phyloP scores from a whole-genome alignment of 2,797 vertebrate species.

The Myiotriccus ornatus region DNA sequence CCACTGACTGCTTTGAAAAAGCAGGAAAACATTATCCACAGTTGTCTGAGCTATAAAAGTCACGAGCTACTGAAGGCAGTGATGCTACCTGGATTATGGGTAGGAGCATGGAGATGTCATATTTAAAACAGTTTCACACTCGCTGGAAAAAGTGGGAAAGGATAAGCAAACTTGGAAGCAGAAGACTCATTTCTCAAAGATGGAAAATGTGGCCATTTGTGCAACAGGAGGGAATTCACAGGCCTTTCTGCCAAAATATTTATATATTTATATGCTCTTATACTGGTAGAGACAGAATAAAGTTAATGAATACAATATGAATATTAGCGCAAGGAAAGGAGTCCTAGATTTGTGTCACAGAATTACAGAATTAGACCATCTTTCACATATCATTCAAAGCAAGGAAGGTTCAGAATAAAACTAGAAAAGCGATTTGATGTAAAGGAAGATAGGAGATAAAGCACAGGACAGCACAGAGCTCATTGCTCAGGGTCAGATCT shows the following conservation, averaged over 20 bases:
- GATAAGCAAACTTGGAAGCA: not conserved
- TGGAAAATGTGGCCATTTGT: not conserved
- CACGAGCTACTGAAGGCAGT: not conserved
- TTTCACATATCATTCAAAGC: not conserved
- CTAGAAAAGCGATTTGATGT: not conserved
- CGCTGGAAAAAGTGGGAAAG: not conserved
- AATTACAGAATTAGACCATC: not conserved
- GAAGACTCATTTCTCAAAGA: not conserved
- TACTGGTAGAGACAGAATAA: not conserved
- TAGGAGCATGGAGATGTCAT: not conserved
- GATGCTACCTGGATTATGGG: not conserved
- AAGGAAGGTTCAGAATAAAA: not conserved
- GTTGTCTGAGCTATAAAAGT: not conserved
- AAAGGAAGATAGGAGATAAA: not conserved
- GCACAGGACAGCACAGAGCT: not conserved
- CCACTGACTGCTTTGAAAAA: not conserved
- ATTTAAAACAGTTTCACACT: not conserved
- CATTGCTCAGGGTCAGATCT: not conserved
- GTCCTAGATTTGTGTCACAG: not conserved
- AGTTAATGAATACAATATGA: not conserved
- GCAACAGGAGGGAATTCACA: not conserved
- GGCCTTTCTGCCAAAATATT: not conserved
- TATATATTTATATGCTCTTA: no score
- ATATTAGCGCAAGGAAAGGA: not conserved
- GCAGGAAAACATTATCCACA: not conserved